These are phyloP conservation scores for Crypturellus tataupa DNA, from an alignment of 2,797 vertebrate species.

Conservation along the genomic window DNA sequence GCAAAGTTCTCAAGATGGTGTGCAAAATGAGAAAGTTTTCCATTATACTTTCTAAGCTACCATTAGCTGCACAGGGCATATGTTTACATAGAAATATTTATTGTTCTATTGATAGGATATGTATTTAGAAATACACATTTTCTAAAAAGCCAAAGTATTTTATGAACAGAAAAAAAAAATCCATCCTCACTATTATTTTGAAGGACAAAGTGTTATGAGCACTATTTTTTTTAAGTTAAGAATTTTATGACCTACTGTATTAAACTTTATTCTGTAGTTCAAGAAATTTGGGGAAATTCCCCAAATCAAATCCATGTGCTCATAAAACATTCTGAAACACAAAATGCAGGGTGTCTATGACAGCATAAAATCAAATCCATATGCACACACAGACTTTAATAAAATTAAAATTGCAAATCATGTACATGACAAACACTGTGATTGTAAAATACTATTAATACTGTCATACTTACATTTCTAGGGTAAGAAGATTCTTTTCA, in stretches of 20 bases:
- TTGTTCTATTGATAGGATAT: too few relatives aligned
- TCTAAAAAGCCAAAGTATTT: background rate
- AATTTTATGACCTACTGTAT: slow-evolving; percentile 24
- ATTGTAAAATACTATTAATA: slow-evolving; percentile 16
- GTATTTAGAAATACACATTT: background rate
- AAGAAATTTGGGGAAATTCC: slow-evolving; percentile 44
- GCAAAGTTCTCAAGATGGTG: background rate
- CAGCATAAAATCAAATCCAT: slow-evolving; percentile 61
- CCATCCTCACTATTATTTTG: background rate
- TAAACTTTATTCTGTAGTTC: background rate
- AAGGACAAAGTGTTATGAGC: background rate
- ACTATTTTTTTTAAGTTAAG: background rate
- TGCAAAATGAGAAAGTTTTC: background rate
- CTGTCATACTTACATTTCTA: background rate
- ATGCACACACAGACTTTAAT: background rate
- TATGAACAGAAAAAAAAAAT: background rate
- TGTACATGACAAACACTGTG: slow-evolving; percentile 26
- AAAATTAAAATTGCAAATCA: slow-evolving; percentile 69
- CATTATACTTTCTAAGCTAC: background rate
- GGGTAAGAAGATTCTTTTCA: background rate
- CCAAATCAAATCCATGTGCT: slow-evolving; percentile 57
- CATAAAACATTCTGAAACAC: slow-evolving; percentile 21
- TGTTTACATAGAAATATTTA: too few relatives aligned
- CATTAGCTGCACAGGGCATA: background rate
- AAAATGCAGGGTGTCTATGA: slow-evolving; percentile 10